Base-by-base conservation (phyloP, 2,797 vertebrate genomes). In the Petrocephalus schoutedeni region DNA sequence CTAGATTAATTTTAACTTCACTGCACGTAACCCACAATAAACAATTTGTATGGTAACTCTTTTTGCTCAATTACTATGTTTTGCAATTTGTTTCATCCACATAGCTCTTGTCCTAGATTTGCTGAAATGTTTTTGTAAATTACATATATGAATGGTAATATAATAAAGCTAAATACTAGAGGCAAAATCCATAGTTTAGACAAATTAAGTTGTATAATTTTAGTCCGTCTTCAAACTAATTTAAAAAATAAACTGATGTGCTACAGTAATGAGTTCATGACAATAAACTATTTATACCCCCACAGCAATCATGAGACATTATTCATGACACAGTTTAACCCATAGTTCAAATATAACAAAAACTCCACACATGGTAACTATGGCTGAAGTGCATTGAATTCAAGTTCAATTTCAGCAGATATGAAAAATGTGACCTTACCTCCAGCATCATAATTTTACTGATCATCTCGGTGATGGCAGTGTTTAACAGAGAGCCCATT, bases 401-500 rank as follows among this genome's bases (percentile, higher is more conserved):
- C 45, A 21, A 84, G 45, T 45, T 83, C 45, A 80, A 45, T 28
- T 84, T 84, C n/a, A 84, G 80, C n/a, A 23, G 10, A 19, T 53
- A 0, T 49, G 2, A 80, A 80, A 80, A 80, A 21, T 80, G 36
- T 80, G 41, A 49, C 74, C 74, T 80, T 9, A 99, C 98, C 98
- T 99, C 98, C 1, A 99, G 94, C 90, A 95, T 94, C 91, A 96
- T 94, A 88, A 99, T 96, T 93, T 97, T 97, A 89, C 92, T 86
- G 32, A 97, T 96, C 56, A 99, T 93, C 91, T 99, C 98, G 0
- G 94, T 59, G 88, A 99, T 94, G 9, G 97, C 97, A 0, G 97
- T 97, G 93, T 97, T 99, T 85, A 99, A 96, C 0, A 99, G 90
- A 45, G 95, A 97, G 7, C 98, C 98, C 96, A 99, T 96, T 0